These are phyloP conservation scores for Pseudococcus jackbeardsleyi DNA, from an alignment of 2,888 invertebrate genomes.

Conservation along the genomic window DNA sequence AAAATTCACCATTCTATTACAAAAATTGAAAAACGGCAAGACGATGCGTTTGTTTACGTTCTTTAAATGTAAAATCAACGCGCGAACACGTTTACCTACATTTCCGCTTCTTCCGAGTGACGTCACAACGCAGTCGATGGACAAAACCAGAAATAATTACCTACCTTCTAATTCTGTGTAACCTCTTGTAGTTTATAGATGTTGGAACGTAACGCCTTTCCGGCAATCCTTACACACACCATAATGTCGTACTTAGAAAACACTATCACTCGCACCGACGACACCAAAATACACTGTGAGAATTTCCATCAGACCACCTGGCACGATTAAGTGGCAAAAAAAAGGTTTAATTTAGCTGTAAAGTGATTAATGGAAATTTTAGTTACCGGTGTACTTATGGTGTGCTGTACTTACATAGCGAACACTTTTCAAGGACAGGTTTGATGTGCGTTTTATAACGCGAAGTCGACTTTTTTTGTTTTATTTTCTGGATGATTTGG, in stretches of 20 bases:
- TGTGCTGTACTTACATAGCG: not conserved
- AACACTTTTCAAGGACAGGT: constrained; percentile 27
- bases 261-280: not conserved
- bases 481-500: not conserved
- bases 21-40: too few relatives aligned
- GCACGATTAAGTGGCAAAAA: not conserved
- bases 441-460: not conserved
- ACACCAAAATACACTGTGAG: constrained; percentile 14
- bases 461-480: not conserved
- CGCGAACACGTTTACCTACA: too few relatives aligned
- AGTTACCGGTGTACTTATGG: not conserved
- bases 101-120: too few relatives aligned
- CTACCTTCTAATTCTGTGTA: too few relatives aligned
- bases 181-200: too few relatives aligned
- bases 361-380: constrained; percentile 28
- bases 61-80: too few relatives aligned
- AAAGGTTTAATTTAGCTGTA: constrained; percentile 29
- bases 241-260: not conserved
- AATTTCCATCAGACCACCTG: constrained; percentile 36
- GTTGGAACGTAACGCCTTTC: not conserved
- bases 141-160: too few relatives aligned
- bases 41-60: too few relatives aligned
- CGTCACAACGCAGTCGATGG: too few relatives aligned
- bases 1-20: too few relatives aligned
- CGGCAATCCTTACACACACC: not conserved